Percentiles rank a stretch among this genome's conserved stretches.
phyloP scores from a whole-genome alignment of 1,140 invertebrate species.

The Listronotus oregonensis region DNA sequence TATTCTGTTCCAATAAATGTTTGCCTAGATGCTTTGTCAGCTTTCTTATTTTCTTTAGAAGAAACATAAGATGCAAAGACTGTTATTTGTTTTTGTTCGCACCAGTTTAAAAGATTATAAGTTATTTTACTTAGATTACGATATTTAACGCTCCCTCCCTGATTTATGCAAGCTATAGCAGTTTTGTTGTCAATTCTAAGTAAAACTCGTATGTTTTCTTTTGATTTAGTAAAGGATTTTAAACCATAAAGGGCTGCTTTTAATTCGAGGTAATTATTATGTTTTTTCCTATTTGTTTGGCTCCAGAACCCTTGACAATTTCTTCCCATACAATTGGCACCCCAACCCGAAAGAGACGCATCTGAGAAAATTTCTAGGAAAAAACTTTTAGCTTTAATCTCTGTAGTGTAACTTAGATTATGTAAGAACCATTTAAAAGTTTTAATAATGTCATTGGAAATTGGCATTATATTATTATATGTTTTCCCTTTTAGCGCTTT shows the following conservation, averaged over 20 bases:
- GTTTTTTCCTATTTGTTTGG: background rate
- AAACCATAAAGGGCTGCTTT: constrained; percentile 24
- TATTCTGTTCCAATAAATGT: constrained; percentile 17
- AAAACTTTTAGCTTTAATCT: constrained; percentile 20
- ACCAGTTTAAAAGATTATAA: constrained; percentile 12
- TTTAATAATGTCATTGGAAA: too few relatives aligned
- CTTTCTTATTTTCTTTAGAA: constrained; percentile 33
- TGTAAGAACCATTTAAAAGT: too few relatives aligned
- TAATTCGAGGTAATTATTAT: constrained; percentile 31
- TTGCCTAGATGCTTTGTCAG: constrained; percentile 16
- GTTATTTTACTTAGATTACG: constrained; percentile 30
- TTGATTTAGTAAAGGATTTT: constrained; percentile 25
- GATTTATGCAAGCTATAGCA: constrained; percentile 14
- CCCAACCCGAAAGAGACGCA: constrained; percentile 17
- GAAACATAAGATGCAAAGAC: constrained; percentile 40
- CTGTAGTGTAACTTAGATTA: background rate
- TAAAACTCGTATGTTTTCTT: constrained; percentile 10
- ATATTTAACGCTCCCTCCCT: too few relatives aligned
- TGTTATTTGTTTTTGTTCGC: constrained; percentile 14
- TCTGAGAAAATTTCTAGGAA: constrained; percentile 21
- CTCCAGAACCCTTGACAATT: constrained; percentile 14
- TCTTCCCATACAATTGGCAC: background rate
- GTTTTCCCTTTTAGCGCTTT: too few relatives aligned
- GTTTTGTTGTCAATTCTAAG: constrained; percentile 9
- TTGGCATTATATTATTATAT: too few relatives aligned